phyloP scores from a whole-genome alignment of 2,888 invertebrate species.

The Pyrrhia umbra region DNA sequence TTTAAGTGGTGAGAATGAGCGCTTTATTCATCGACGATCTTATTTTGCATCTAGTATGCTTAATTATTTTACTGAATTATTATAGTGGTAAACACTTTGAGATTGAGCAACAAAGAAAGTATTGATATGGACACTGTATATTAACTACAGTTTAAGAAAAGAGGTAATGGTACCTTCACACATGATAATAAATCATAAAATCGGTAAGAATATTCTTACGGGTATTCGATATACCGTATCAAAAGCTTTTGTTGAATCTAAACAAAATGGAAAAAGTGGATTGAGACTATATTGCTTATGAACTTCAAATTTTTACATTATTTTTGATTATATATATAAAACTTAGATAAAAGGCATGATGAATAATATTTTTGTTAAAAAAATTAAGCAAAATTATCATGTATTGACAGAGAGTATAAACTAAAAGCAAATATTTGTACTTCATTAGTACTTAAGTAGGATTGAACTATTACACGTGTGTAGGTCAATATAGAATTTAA shows the following conservation, averaged over 20 bases:
- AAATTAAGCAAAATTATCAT: no score
- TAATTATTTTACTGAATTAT: no score
- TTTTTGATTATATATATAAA: neutral
- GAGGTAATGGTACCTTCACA: neutral
- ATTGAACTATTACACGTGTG: neutral
- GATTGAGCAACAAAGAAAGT: no score
- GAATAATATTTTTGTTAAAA: neutral
- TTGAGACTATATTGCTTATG: no score
- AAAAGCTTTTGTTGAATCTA: neutral
- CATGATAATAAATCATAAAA: no score
- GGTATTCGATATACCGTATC: no score
- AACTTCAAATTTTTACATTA: no score
- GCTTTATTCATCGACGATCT: neutral
- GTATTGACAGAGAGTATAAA: neutral
- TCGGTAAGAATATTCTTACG: no score
- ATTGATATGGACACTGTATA: neutral
- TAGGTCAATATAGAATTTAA: neutral
- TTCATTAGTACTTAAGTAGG: slow-evolving; percentile 8
- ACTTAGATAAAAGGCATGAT: neutral
- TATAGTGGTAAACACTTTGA: no score
- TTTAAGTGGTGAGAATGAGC: neutral
- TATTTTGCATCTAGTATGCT: no score
- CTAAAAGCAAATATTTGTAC: slow-evolving; percentile 12
- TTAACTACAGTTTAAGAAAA: neutral
- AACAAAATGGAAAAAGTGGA: no score